Conservation (phyloP, 2,888 invertebrate species). For the Ischnura elegans region DNA sequence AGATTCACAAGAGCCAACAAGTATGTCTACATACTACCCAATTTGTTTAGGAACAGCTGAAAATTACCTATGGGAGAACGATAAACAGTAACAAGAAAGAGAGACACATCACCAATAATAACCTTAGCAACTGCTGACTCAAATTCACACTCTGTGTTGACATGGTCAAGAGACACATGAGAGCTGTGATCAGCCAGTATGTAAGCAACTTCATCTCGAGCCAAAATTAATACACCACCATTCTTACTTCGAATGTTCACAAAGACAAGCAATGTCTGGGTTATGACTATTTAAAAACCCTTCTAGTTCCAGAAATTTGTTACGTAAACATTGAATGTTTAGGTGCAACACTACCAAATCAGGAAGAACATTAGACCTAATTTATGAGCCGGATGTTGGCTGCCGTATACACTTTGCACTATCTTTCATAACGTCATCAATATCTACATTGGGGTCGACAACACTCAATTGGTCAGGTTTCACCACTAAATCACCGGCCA, state of each 20-base stretch:
- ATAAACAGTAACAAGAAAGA: slow-evolving; percentile 29
- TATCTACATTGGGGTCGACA: too few relatives aligned
- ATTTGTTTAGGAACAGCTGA: slow-evolving; percentile 6
- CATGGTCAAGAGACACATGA: not conserved
- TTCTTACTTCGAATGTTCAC: too few relatives aligned
- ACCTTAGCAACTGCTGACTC: too few relatives aligned
- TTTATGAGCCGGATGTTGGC: not conserved
- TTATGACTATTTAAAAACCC: not conserved
- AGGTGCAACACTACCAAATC: slow-evolving; percentile 16
- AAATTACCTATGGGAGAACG: not conserved
- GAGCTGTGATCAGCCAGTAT: not conserved
- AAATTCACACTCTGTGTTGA: too few relatives aligned
- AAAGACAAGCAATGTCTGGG: too few relatives aligned
- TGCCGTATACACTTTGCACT: not conserved
- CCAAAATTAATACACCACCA: too few relatives aligned
- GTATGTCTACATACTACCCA: slow-evolving; percentile 2
- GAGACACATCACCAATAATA: slow-evolving; percentile 29
- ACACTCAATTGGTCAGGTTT: too few relatives aligned
- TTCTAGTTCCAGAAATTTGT: not conserved
- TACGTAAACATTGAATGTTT: not conserved
- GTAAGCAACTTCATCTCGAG: too few relatives aligned
- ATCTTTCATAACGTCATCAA: not conserved
- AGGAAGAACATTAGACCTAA: not conserved
- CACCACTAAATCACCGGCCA: not conserved
- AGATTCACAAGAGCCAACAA: slow-evolving; percentile 19